Evolutionary conservation across 2,888 invertebrate species (phyloP).

Genomic region (Macropis europaea): DNA sequence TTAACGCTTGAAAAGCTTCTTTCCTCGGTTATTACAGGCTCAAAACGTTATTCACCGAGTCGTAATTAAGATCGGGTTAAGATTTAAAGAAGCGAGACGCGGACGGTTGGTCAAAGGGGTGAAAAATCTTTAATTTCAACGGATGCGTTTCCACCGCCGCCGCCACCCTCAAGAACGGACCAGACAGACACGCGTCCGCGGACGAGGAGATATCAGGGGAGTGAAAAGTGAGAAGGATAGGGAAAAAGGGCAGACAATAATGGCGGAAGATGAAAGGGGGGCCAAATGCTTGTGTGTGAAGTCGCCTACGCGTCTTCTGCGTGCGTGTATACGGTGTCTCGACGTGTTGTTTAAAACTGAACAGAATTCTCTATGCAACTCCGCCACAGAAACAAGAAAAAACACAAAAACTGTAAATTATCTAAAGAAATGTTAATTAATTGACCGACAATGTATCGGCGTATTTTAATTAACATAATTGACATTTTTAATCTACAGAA

Average conservation of each 20-base stretch:
- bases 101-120: slow-evolving; percentile 5
- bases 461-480: too few relatives aligned
- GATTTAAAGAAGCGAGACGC: slow-evolving; percentile 15
- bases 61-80: slow-evolving; percentile 41
- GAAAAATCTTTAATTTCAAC: slow-evolving; percentile 46
- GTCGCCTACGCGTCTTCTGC: not conserved
- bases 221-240: slow-evolving; percentile 28
- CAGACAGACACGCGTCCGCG: slow-evolving; percentile 48
- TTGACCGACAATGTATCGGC: too few relatives aligned
- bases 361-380: not conserved
- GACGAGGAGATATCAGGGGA: slow-evolving; percentile 32
- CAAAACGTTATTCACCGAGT: slow-evolving; percentile 12
- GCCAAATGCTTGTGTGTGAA: slow-evolving; percentile 34
- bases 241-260: slow-evolving; percentile 60
- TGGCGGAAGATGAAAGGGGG: slow-evolving; percentile 59
- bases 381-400: too few relatives aligned
- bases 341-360: slow-evolving; percentile 10
- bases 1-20: not conserved
- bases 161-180: slow-evolving; percentile 7
- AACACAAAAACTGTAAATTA: slow-evolving; percentile 22
- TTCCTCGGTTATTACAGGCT: not conserved
- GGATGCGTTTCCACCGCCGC: slow-evolving; percentile 37
- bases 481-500: too few relatives aligned
- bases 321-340: slow-evolving; percentile 7
- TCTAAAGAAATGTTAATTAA: slow-evolving; percentile 3